phyloP scores from a whole-genome alignment of 2,797 vertebrate genomes.

The Phyllotis vaccarum region DNA sequence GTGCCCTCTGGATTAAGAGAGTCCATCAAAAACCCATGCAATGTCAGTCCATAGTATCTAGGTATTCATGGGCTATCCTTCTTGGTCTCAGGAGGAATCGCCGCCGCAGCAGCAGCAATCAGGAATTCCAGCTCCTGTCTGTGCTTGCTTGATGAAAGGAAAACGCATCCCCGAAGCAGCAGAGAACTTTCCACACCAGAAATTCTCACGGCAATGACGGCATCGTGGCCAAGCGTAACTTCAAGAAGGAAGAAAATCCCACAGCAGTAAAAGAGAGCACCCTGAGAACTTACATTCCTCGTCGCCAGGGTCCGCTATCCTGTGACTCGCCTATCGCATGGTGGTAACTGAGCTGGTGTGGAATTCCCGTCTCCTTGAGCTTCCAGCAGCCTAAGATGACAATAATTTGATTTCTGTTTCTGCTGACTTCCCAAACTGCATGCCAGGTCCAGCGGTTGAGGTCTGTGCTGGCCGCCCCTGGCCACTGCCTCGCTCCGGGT shows the following conservation, averaged over 20 bases:
- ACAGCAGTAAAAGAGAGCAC: slow-evolving; percentile 67
- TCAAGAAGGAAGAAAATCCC: slow-evolving; percentile 74
- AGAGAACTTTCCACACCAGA: slow-evolving; percentile 77
- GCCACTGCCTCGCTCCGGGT: slow-evolving; percentile 61
- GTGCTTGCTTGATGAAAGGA: slow-evolving; percentile 57
- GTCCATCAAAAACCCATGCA: slow-evolving; percentile 80
- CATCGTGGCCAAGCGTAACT: slow-evolving; percentile 75
- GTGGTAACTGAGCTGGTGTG: slow-evolving; percentile 35
- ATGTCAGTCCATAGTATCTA: slow-evolving; percentile 81
- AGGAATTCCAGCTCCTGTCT: slow-evolving; percentile 76
- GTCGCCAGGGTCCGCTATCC: slow-evolving; percentile 76
- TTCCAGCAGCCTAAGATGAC: slow-evolving; percentile 62
- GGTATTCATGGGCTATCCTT: slow-evolving; percentile 77
- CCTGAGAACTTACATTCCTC: slow-evolving; percentile 85
- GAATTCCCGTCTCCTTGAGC: slow-evolving; percentile 71
- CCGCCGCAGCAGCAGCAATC: slow-evolving; percentile 71
- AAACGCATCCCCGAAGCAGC: slow-evolving; percentile 69
- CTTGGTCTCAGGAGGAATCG: slow-evolving; percentile 70
- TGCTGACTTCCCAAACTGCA: slow-evolving; percentile 85
- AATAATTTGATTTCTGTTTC: slow-evolving; percentile 80
- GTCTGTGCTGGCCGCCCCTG: slow-evolving; percentile 79
- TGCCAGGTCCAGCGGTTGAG: slow-evolving; percentile 71
- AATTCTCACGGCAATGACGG: slow-evolving; percentile 71
- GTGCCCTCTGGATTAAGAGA: slow-evolving; percentile 62
- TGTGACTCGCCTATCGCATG: slow-evolving; percentile 65